Conservation (phyloP, 2,797 vertebrate species). For the Salarias fasciatus region DNA sequence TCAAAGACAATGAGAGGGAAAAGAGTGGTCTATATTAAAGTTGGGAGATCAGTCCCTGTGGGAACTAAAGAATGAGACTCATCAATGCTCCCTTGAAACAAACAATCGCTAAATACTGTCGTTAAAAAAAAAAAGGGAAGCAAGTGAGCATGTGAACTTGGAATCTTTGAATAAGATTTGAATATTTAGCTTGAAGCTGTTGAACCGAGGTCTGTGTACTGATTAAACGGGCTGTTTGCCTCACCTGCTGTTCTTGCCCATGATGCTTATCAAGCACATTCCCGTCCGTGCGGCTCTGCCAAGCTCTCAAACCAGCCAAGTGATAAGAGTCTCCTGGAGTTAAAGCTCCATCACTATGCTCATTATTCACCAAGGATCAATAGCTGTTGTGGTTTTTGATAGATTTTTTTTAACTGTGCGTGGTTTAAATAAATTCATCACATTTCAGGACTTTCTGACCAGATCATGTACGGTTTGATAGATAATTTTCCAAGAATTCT, state of each 20-base stretch:
- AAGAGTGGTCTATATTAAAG: background rate
- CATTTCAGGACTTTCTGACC: too few relatives aligned
- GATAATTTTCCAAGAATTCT: too few relatives aligned
- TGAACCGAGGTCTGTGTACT: constrained; percentile 8
- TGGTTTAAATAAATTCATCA: too few relatives aligned
- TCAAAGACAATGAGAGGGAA: too few relatives aligned
- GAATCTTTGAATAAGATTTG: constrained; percentile 33
- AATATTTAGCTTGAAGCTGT: constrained; percentile 14
- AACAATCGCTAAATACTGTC: background rate
- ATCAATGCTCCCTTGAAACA: too few relatives aligned
- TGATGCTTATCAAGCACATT: constrained; percentile 66
- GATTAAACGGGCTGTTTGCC: constrained; percentile 43
- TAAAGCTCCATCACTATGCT: background rate
- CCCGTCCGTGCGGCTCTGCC: constrained; percentile 36
- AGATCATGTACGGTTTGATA: too few relatives aligned
- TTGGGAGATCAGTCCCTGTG: too few relatives aligned
- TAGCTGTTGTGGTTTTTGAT: too few relatives aligned
- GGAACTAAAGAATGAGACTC: too few relatives aligned
- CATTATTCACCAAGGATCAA: background rate
- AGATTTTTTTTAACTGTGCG: too few relatives aligned
- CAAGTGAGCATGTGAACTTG: background rate
- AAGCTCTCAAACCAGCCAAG: constrained; percentile 32
- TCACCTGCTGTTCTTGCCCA: constrained; percentile 36
- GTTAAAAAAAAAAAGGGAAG: too few relatives aligned
- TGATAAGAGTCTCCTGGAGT: constrained; percentile 60